Conservation (phyloP, 2,113 vertebrate species). For the Stegostoma tigrinum region DNA sequence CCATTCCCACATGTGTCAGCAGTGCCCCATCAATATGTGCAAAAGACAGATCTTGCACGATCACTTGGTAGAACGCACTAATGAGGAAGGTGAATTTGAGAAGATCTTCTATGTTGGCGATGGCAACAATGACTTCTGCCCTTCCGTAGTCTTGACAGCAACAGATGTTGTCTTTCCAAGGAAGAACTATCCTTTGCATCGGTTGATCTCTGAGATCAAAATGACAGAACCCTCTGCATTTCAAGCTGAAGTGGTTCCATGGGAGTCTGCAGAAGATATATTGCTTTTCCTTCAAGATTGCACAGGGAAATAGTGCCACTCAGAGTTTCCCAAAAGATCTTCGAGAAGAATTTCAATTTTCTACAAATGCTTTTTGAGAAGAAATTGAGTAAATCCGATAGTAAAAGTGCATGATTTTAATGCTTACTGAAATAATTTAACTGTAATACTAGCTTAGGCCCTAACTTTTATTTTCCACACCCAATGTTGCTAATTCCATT, state of each 20-base stretch:
- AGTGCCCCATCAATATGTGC: constrained; percentile 91
- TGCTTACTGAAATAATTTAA: constrained; percentile 20
- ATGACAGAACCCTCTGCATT: constrained; percentile 68
- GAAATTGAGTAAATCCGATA: neutral
- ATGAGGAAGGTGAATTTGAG: constrained; percentile 71
- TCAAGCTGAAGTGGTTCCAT: constrained; percentile 76
- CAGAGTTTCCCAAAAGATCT: neutral
- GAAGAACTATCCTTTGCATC: constrained; percentile 84
- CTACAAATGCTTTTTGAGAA: constrained; percentile 7
- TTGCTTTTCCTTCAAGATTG: constrained; percentile 66
- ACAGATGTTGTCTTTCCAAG: constrained; percentile 79
- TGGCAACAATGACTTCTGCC: constrained; percentile 95
- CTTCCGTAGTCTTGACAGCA: constrained; percentile 58
- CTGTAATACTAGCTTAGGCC: neutral
- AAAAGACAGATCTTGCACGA: constrained; percentile 77
- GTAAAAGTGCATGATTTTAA: constrained; percentile 10
- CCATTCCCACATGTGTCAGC: constrained; percentile 77
- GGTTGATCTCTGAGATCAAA: constrained; percentile 70
- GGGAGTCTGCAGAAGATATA: constrained; percentile 73
- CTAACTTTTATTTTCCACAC: neutral
- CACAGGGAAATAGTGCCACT: neutral
- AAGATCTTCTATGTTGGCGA: constrained; percentile 85
- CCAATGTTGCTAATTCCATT: neutral
- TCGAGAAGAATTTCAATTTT: neutral
- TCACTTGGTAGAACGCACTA: constrained; percentile 69